These are phyloP conservation scores for Phoeniculus purpureus DNA, from an alignment of 2,797 vertebrate species.

Conservation along the genomic window DNA sequence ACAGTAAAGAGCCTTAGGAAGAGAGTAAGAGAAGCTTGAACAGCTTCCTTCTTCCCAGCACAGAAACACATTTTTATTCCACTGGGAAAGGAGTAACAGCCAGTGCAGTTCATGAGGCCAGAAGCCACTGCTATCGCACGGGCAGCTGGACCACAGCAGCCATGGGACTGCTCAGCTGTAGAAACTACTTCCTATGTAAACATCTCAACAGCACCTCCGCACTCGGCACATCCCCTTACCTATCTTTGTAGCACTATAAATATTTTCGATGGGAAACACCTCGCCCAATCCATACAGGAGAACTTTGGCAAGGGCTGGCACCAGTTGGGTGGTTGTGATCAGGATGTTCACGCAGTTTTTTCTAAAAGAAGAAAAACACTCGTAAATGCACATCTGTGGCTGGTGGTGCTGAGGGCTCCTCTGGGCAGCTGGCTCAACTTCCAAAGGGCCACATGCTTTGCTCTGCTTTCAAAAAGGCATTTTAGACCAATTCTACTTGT, in stretches of 20 bases:
- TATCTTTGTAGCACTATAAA: slow-evolving; percentile 99
- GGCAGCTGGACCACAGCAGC: neutral
- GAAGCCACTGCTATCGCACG: neutral
- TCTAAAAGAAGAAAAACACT: slow-evolving; percentile 73
- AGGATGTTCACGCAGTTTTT: slow-evolving; percentile 96
- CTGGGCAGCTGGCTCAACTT: neutral
- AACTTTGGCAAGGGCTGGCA: slow-evolving; percentile 97
- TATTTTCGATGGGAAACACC: slow-evolving; percentile 96
- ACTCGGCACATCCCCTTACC: slow-evolving; percentile 75
- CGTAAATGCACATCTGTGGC: neutral
- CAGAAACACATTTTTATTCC: neutral
- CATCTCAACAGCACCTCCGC: neutral
- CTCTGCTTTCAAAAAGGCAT: neutral
- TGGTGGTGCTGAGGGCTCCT: neutral
- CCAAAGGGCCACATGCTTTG: neutral
- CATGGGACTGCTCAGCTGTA: neutral
- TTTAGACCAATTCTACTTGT: too few relatives aligned
- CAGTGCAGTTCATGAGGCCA: neutral
- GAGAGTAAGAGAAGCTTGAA: neutral
- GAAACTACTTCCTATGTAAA: neutral
- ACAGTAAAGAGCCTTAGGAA: neutral
- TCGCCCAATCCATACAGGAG: slow-evolving; percentile 94
- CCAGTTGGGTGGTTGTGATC: slow-evolving; percentile 97
- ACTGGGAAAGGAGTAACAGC: neutral
- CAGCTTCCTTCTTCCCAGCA: neutral